These are phyloP conservation scores for Lophura nycthemera DNA, from an alignment of 2,113 vertebrate species.

Conservation along the genomic window DNA sequence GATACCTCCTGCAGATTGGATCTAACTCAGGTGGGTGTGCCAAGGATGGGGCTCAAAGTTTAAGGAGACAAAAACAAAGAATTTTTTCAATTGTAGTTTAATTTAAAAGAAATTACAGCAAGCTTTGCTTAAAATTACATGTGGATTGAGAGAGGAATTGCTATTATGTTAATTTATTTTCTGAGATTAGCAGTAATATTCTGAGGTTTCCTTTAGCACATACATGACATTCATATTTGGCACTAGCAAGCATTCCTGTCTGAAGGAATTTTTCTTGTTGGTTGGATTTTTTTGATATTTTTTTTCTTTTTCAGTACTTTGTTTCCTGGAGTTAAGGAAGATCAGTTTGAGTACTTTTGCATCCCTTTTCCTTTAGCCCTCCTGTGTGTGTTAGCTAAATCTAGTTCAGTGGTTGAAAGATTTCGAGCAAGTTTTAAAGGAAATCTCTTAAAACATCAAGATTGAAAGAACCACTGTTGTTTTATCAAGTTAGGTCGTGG, in stretches of 20 bases:
- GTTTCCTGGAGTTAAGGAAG: background rate
- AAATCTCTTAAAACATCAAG: background rate
- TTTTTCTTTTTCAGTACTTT: background rate
- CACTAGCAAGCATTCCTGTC: conserved; percentile 1
- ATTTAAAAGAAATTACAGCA: background rate
- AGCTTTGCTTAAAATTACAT: background rate
- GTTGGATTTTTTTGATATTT: no score
- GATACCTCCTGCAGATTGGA: conserved; percentile 51
- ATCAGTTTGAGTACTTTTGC: background rate
- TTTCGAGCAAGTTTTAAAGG: background rate
- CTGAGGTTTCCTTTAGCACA: background rate
- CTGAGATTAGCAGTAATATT: background rate
- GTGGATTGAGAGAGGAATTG: background rate
- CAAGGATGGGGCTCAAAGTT: conserved; percentile 13
- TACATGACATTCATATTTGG: conserved; percentile 1
- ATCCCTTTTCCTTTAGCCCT: background rate
- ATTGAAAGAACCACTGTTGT: background rate
- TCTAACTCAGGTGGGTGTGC: conserved; percentile 20
- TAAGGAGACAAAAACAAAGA: conserved; percentile 8
- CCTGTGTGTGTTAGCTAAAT: background rate
- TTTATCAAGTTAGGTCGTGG: background rate
- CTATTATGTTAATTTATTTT: conserved; percentile 2
- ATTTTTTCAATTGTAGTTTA: background rate
- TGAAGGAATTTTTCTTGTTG: conserved; percentile 1
- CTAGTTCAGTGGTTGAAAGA: background rate